Evolutionary conservation across 2,888 invertebrate species (phyloP).

Genomic region (Callosobruchus maculatus): DNA sequence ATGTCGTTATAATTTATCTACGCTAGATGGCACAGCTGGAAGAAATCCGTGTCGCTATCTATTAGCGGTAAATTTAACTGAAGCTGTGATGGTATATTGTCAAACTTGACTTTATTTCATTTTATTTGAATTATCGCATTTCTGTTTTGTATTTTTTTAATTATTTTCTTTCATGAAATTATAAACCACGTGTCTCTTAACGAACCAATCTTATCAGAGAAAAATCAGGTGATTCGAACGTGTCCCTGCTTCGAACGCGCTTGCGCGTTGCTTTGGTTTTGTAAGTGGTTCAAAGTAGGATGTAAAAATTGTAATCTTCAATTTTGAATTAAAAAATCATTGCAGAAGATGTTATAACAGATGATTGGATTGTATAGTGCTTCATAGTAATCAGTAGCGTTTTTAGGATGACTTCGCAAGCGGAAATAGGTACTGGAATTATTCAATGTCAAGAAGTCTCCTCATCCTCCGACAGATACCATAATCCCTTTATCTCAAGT

Average conservation of each 20-base stretch:
- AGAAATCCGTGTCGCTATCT: no score
- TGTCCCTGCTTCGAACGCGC: background rate
- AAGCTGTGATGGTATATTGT: no score
- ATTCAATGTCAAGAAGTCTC: constrained; percentile 41
- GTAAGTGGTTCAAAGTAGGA: background rate
- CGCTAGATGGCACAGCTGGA: no score
- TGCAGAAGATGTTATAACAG: background rate
- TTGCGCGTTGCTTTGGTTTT: background rate
- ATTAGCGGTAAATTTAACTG: no score
- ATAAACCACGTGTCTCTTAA: background rate
- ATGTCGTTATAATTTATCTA: no score
- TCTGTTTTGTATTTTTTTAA: no score
- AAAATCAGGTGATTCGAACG: background rate
- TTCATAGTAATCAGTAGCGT: constrained; percentile 1
- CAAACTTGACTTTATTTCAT: no score
- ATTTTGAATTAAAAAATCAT: background rate
- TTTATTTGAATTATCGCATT: no score
- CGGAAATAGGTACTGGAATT: constrained; percentile 21
- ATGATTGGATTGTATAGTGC: background rate
- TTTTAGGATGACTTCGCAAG: constrained; percentile 18
- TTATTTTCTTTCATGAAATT: background rate
- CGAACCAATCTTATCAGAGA: background rate
- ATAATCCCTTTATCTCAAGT: constrained; percentile 27
- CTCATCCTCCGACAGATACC: constrained; percentile 37
- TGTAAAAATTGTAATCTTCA: background rate